Evolutionary conservation across 1,140 invertebrate genomes (phyloP).

Genomic region (Pogonomyrmex barbatus): DNA sequence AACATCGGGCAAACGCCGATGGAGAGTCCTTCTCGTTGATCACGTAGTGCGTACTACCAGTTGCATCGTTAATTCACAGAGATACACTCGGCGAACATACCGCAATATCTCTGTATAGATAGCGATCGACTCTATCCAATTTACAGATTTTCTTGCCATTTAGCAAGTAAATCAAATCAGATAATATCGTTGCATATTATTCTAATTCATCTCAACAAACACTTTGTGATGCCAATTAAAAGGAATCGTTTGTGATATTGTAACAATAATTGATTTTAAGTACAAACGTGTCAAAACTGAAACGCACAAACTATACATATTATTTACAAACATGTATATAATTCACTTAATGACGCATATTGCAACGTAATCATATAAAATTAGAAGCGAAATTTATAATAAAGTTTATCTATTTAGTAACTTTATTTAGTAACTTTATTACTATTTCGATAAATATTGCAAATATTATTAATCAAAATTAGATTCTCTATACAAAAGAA

Average conservation of each 20-base stretch:
- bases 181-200: conserved; percentile 9
- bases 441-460: neutral
- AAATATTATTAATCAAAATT: neutral
- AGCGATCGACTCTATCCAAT: conserved; percentile 52
- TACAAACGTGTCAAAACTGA: conserved; percentile 32
- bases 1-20: conserved; percentile 35
- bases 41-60: conserved; percentile 37
- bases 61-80: conserved; percentile 63
- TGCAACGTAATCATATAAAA: conserved; percentile 7
- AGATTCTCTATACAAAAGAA: neutral
- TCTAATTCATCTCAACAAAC: conserved; percentile 30
- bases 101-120: conserved; percentile 14
- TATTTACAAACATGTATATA: neutral
- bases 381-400: conserved; percentile 7
- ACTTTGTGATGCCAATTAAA: neutral
- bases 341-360: neutral
- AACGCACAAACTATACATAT: conserved; percentile 5
- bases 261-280: conserved; percentile 38
- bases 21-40: conserved; percentile 24
- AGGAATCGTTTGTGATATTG: conserved; percentile 10
- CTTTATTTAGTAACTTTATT: neutral
- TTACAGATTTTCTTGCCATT: conserved; percentile 49
- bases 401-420: neutral
- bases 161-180: neutral
- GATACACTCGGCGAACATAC: conserved; percentile 43